Conservation (phyloP, 2,888 invertebrate genomes). For the Stomorhina lunata region DNA sequence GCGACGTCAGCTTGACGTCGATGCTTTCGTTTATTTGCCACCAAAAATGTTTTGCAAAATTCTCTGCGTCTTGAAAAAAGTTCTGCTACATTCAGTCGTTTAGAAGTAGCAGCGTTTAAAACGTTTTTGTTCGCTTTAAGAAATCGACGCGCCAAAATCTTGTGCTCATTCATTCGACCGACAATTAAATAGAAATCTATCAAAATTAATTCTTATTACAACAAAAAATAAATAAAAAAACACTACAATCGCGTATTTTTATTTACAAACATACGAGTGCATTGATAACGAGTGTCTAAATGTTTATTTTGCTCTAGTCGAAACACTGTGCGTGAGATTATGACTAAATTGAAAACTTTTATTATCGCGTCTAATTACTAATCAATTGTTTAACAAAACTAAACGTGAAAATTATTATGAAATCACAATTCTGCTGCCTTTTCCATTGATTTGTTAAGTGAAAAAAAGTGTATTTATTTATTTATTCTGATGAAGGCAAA, state of each 20-base stretch:
- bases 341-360: neutral
- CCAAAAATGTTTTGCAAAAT: conserved; percentile 49
- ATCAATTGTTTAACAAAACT: neutral
- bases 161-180: neutral
- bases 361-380: conserved; percentile 17
- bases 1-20: neutral
- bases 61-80: conserved; percentile 48
- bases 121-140: neutral
- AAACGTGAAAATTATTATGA: conserved; percentile 26
- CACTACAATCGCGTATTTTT: too few relatives aligned
- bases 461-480: neutral
- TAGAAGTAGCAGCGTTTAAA: conserved; percentile 4
- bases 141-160: conserved; percentile 1
- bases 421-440: conserved; percentile 4
- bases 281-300: conserved; percentile 10
- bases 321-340: neutral
- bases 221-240: too few relatives aligned
- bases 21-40: conserved; percentile 32
- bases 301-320: neutral
- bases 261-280: too few relatives aligned
- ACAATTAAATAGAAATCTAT: neutral
- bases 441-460: neutral
- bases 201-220: neutral
- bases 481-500: neutral
- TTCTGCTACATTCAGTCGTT: neutral